phyloP scores from a whole-genome alignment of 2,113 vertebrate genomes.

The Malurus elegans region DNA sequence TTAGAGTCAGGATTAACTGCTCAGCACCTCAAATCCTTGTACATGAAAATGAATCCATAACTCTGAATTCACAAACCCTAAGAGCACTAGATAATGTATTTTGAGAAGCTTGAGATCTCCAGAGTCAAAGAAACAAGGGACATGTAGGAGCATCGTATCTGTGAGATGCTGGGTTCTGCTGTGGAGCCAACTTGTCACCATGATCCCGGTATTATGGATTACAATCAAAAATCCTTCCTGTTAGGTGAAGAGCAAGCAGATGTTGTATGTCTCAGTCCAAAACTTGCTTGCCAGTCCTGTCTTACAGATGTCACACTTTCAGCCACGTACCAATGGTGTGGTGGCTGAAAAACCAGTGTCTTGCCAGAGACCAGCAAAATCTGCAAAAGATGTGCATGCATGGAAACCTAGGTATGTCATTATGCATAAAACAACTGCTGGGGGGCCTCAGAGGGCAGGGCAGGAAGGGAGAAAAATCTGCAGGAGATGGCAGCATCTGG shows the following conservation, averaged over 20 bases:
- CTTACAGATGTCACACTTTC: neutral
- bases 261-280: neutral
- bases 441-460: neutral
- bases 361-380: neutral
- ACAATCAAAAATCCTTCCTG: neutral
- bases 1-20: neutral
- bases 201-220: neutral
- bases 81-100: neutral
- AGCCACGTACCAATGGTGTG: rapidly evolving
- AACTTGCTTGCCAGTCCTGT: neutral
- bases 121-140: neutral
- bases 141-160: rapidly evolving
- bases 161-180: neutral
- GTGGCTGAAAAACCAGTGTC: neutral
- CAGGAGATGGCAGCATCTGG: neutral
- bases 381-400: neutral
- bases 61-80: neutral
- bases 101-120: neutral
- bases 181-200: neutral
- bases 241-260: neutral
- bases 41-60: neutral
- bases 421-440: neutral
- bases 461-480: neutral
- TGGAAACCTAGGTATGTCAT: neutral
- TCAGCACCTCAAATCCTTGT: neutral